Evolutionary conservation across 2,113 vertebrate genomes (phyloP).

Genomic region (Peromyscus leucopus): DNA sequence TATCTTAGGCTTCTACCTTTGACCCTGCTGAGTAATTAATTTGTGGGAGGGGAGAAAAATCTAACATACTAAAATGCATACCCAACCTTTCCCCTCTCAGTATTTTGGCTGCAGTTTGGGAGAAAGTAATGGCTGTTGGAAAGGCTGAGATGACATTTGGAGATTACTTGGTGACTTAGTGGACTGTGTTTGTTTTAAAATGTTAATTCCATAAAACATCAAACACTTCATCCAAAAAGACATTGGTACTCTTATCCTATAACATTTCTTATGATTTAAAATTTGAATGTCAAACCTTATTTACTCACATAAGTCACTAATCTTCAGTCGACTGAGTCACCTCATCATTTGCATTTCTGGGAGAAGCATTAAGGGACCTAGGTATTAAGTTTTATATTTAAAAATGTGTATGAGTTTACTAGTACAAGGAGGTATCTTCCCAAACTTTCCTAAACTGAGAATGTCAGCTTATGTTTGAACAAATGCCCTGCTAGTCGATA

Average conservation of each 20-base stretch:
- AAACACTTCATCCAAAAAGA: not conserved
- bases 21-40: not conserved
- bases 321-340: not conserved
- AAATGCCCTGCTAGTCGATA: conserved; percentile 76
- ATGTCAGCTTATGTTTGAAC: conserved; percentile 81
- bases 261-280: not conserved
- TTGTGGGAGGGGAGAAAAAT: not conserved
- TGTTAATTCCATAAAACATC: not conserved
- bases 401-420: not conserved
- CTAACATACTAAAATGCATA: not conserved
- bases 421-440: conserved; percentile 65
- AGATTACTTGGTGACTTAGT: not conserved
- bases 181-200: conserved; percentile 26
- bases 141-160: not conserved
- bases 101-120: not conserved
- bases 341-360: not conserved
- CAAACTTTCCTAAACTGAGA: conserved; percentile 82
- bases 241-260: not conserved
- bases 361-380: conserved; percentile 12
- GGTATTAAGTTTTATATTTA: not conserved
- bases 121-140: not conserved
- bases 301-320: not conserved
- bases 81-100: not conserved
- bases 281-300: not conserved
- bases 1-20: not conserved